Percentiles rank a stretch among this genome's conserved stretches.
These are phyloP conservation scores for Arenaria interpres DNA, from an alignment of 2,113 vertebrate genomes.

Conservation along the genomic window DNA sequence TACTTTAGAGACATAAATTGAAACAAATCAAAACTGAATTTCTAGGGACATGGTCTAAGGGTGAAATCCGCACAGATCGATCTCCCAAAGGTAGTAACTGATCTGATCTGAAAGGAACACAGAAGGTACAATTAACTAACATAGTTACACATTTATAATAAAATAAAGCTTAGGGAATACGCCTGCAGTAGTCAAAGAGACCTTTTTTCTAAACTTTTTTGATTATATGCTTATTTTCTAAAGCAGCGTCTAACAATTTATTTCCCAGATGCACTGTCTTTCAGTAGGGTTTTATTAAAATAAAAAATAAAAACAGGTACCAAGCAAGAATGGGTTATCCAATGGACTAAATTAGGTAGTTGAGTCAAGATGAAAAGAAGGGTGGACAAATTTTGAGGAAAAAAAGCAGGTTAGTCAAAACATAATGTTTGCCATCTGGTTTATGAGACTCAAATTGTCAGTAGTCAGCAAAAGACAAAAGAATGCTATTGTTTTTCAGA, in stretches of 20 bases:
- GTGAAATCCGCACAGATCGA: background rate
- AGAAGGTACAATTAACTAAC: background rate
- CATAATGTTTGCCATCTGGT: background rate
- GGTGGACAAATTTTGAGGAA: background rate
- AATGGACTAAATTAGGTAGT: background rate
- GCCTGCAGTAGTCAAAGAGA: background rate
- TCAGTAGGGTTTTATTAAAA: background rate
- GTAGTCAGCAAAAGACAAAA: background rate
- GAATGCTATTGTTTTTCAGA: background rate
- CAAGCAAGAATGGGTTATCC: background rate
- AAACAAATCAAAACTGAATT: background rate
- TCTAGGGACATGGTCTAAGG: background rate
- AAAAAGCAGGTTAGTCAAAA: background rate
- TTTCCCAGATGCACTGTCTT: background rate
- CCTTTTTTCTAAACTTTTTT: background rate
- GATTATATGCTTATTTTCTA: background rate
- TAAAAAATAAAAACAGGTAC: background rate
- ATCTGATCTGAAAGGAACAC: background rate
- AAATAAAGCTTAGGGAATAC: background rate
- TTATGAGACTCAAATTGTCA: background rate
- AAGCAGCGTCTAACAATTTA: background rate
- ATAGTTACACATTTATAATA: background rate
- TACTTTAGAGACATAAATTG: background rate
- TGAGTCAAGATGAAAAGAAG: background rate
- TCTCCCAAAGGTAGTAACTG: background rate